Base-by-base conservation (phyloP, 2,797 vertebrate genomes). In the Acanthurus leucopareius region DNA sequence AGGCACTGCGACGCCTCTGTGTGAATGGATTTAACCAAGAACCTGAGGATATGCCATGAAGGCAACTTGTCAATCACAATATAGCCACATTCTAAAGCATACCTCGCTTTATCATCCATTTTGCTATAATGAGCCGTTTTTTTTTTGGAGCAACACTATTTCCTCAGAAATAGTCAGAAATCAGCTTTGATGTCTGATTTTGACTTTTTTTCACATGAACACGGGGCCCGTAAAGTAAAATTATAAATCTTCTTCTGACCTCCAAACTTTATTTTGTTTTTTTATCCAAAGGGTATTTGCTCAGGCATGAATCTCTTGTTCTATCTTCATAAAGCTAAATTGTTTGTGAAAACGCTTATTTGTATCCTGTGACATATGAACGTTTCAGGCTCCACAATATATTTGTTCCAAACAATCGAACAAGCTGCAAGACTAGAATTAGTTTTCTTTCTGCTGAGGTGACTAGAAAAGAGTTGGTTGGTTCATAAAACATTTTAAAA, bases 331-430 rank as follows among this genome's bases (percentile, higher is more conserved):
- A 28, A 81, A 40, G 71, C 49, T 69, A 76, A 86, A 89, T 80
- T 38, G 79, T 11, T 40, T 62, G 68, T 82, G 57, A 77, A 70
- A 73, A 65, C 44, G 2, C 57, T 45, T 71, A 67, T 58, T 67
- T 77, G 22, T 49, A 75, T 63, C 45, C 17, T 47, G 70, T 83
- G 60, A 81, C 57, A 78, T 57, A 63, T 79, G 35, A 52, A n/a
- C 28, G 17, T 57, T 77, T 74, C 10, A 63, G 2, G 59, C 49
- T 68, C 16, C 19, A 51, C 3, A 11, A 51, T 57, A 15, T 35
- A 79, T 84, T 80, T 60, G 40, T 82, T 88, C 61, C 74, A 70
- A 75, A 61, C 70, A 64, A 80, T 79, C 69, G 59, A 75, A 64
- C 56, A 69, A 54, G 16, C 20, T 60, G 32, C 16, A 42, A 22